Evolutionary conservation across 2,113 vertebrate genomes (phyloP).

Genomic region (Ammodytes marinus): DNA sequence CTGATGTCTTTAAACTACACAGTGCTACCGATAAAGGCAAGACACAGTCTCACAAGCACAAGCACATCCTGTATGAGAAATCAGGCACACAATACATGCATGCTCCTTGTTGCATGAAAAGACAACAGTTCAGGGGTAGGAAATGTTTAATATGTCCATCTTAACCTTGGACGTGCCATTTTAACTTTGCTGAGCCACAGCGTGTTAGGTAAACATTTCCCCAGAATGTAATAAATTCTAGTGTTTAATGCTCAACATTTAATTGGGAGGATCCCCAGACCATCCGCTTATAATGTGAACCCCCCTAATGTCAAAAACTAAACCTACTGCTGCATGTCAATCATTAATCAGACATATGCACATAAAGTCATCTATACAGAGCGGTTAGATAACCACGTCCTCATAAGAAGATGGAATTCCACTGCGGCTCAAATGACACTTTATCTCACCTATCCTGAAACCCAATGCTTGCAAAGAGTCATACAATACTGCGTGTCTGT

Average conservation of each 20-base stretch:
- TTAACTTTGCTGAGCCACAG: too few species aligned
- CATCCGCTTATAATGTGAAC: too few species aligned
- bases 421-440: conserved; percentile 33
- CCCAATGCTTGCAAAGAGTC: conserved; percentile 27
- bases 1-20: background rate
- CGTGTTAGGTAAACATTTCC: too few species aligned
- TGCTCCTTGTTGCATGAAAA: background rate
- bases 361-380: background rate
- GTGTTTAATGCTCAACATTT: too few species aligned
- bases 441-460: conserved; percentile 38
- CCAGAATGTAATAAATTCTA: too few species aligned
- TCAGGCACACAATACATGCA: background rate
- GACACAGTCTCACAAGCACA: background rate
- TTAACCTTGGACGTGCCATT: too few species aligned
- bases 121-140: too few species aligned
- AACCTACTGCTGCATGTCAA: background rate
- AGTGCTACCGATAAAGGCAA: background rate
- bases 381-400: conserved; percentile 23
- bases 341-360: background rate
- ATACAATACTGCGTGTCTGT: conserved; percentile 17
- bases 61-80: background rate
- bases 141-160: too few species aligned
- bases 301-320: too few species aligned
- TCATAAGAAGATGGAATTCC: conserved; percentile 34
- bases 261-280: too few species aligned